These are phyloP conservation scores for Galendromus occidentalis DNA, from an alignment of 1,140 invertebrate genomes.

Conservation along the genomic window DNA sequence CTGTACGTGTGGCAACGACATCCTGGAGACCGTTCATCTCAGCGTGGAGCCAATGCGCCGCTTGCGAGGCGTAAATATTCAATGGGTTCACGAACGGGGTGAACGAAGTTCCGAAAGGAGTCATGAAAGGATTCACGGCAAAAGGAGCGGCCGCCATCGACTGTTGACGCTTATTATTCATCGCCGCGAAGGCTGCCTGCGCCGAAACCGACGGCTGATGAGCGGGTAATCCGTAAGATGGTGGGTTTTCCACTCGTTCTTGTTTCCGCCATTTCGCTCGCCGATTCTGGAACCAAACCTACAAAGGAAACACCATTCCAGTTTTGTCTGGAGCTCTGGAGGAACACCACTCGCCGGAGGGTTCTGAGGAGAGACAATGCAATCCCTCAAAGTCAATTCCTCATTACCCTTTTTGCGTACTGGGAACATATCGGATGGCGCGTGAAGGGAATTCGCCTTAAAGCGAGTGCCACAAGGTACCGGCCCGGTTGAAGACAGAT, in stretches of 20 bases:
- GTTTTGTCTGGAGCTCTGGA: no score
- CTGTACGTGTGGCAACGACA: no score
- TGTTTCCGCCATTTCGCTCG: slow-evolving; percentile 6
- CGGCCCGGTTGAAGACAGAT: no score
- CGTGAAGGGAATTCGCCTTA: no score
- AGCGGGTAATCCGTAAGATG: not conserved
- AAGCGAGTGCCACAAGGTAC: no score
- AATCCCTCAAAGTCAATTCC: no score
- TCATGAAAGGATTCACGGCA: not conserved
- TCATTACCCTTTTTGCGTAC: no score
- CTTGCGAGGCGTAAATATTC: not conserved
- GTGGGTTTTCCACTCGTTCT: not conserved
- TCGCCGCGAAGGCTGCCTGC: not conserved
- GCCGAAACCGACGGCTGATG: slow-evolving; percentile 1
- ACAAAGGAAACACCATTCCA: not conserved
- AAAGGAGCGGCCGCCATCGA: not conserved
- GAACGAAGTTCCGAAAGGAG: no score
- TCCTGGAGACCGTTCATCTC: not conserved
- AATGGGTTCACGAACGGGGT: not conserved
- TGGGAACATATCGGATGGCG: no score
- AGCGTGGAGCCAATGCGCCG: not conserved
- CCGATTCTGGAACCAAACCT: slow-evolving; percentile 7
- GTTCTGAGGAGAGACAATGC: no score
- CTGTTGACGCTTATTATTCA: slow-evolving; percentile 1
- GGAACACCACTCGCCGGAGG: no score